These are phyloP conservation scores for Sebastolobus alascanus DNA, from an alignment of 2,797 vertebrate species.

Conservation along the genomic window DNA sequence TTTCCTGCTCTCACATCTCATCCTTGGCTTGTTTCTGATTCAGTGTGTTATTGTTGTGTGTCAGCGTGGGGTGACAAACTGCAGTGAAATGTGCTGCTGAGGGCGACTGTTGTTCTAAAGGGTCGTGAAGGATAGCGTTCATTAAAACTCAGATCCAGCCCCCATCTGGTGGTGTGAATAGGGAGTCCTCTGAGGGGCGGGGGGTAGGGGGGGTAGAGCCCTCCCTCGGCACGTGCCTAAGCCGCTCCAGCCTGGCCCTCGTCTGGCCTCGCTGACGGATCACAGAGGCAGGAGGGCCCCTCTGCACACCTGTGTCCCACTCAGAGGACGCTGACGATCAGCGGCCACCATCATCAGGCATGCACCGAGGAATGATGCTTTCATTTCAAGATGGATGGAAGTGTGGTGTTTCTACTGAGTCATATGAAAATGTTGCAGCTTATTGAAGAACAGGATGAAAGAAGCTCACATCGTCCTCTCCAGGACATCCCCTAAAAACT, in stretches of 20 bases:
- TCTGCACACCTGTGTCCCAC: slow-evolving; percentile 72
- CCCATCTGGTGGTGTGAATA: slow-evolving; percentile 88
- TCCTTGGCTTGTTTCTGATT: slow-evolving; percentile 20
- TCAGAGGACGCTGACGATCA: slow-evolving; percentile 50
- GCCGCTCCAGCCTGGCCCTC: slow-evolving; percentile 66
- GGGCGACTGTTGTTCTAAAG: slow-evolving; percentile 51
- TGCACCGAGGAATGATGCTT: background rate
- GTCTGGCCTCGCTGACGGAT: slow-evolving; percentile 70
- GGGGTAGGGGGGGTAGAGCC: slow-evolving; percentile 38
- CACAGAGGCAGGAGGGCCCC: slow-evolving; percentile 54
- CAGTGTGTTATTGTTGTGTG: slow-evolving; percentile 32
- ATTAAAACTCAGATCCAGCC: slow-evolving; percentile 84
- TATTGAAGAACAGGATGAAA: slow-evolving; percentile 8
- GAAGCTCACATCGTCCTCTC: background rate
- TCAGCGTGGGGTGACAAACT: slow-evolving; percentile 46
- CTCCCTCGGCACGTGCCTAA: slow-evolving; percentile 84
- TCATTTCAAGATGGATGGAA: slow-evolving; percentile 6
- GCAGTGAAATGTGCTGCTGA: slow-evolving; percentile 59
- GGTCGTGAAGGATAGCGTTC: slow-evolving; percentile 78
- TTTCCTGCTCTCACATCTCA: slow-evolving; percentile 11
- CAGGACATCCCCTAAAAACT: slow-evolving; percentile 26
- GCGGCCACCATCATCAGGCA: slow-evolving; percentile 41
- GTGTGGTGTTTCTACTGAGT: background rate
- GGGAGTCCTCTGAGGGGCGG: slow-evolving; percentile 61
- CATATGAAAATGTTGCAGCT: slow-evolving; percentile 10